These are phyloP conservation scores for Amiota minor DNA, from an alignment of 2,888 invertebrate genomes.

Conservation along the genomic window DNA sequence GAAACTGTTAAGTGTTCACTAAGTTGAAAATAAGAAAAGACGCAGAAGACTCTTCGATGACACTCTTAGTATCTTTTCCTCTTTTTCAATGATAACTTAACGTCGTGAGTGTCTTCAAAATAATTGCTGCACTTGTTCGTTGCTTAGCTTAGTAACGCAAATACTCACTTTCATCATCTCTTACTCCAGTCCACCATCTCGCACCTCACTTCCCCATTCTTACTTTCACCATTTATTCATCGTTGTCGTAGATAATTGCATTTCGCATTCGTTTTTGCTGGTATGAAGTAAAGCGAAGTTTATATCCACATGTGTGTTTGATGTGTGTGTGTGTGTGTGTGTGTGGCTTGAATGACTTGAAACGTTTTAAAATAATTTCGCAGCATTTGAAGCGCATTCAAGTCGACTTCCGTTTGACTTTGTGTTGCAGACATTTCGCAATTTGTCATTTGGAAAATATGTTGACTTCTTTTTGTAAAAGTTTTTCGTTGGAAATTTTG, in stretches of 20 bases:
- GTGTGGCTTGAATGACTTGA: constrained; percentile 38
- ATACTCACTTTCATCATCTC: background rate
- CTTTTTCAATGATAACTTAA: background rate
- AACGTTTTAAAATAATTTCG: constrained; percentile 67
- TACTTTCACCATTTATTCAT: too few relatives aligned
- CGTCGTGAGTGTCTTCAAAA: constrained; percentile 13
- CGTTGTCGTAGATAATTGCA: constrained; percentile 22
- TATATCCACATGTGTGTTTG: background rate
- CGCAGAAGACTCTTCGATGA: background rate
- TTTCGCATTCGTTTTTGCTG: background rate
- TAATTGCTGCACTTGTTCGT: constrained; percentile 26
- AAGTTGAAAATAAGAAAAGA: background rate
- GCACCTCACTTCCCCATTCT: constrained; percentile 22
- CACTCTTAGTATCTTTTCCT: background rate
- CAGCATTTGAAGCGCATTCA: constrained; percentile 67
- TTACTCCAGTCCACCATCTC: background rate
- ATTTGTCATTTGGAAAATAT: constrained; percentile 62
- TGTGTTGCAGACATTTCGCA: constrained; percentile 53
- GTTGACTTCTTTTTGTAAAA: background rate
- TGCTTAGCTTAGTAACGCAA: background rate
- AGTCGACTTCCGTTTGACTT: constrained; percentile 61
- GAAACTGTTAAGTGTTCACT: background rate
- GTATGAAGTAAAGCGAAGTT: background rate
- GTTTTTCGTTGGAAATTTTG: constrained; percentile 1
- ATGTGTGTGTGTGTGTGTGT: background rate